These are phyloP conservation scores for Gnathonemus longibarbis DNA, from an alignment of 2,113 vertebrate genomes.

Conservation along the genomic window DNA sequence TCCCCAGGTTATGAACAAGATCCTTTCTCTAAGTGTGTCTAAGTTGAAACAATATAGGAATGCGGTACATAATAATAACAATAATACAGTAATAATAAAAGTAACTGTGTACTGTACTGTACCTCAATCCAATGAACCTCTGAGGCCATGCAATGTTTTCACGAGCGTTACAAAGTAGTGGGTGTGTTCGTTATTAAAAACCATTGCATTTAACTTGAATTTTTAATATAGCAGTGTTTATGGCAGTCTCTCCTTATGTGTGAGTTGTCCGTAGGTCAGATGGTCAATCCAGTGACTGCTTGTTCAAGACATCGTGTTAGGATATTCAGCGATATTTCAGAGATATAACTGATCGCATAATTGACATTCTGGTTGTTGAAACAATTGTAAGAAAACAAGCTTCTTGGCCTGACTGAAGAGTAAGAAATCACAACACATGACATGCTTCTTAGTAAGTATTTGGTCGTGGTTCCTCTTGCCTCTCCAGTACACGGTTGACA, in stretches of 20 bases:
- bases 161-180: not conserved
- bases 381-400: not conserved
- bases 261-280: not conserved
- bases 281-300: not conserved
- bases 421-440: not conserved
- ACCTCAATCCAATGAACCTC: not conserved
- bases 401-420: not conserved
- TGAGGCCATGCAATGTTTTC: not conserved
- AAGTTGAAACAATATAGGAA: not conserved
- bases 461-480: not conserved
- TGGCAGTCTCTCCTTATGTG: not conserved
- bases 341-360: too few species aligned
- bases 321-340: not conserved
- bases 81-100: too few species aligned
- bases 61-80: not conserved
- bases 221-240: not conserved
- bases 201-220: not conserved
- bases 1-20: not conserved
- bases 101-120: too few species aligned
- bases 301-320: not conserved
- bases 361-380: not conserved
- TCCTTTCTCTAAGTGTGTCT: not conserved
- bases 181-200: not conserved
- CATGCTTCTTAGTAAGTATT: not conserved
- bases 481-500: slow-evolving; percentile 62